Evolutionary conservation across 35 echinoderm and acorn worm genomes (phyloP).

Genomic region (Patiria miniata): DNA sequence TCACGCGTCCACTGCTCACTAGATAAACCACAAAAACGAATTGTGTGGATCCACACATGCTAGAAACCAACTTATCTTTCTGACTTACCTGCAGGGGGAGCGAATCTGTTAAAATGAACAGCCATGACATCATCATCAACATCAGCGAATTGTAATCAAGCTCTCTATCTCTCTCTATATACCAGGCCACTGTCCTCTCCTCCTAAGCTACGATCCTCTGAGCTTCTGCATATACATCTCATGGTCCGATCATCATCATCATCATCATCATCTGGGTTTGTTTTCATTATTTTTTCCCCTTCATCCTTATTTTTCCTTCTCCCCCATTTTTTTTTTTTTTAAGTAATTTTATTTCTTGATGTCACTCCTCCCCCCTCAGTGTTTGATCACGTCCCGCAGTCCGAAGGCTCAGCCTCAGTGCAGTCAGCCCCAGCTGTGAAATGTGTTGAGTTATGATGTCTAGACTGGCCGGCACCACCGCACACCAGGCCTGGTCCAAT

Average conservation of each 20-base stretch:
- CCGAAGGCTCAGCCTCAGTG: background rate
- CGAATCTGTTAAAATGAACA: background rate
- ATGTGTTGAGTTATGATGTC: slow-evolving; percentile 73
- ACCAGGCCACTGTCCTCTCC: background rate
- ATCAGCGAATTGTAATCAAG: slow-evolving; percentile 20
- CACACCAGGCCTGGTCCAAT: slow-evolving; percentile 55
- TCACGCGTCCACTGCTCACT: no score
- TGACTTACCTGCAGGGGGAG: slow-evolving; percentile 12
- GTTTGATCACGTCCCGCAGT: slow-evolving; percentile 24
- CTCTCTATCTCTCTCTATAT: no score
- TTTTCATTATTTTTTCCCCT: slow-evolving; percentile 14
- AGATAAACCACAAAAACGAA: no score
- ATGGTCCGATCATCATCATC: background rate
- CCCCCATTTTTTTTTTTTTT: no score
- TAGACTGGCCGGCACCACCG: slow-evolving; percentile 66
- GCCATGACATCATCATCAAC: slow-evolving; percentile 21
- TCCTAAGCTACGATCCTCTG: background rate
- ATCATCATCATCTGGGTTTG: slow-evolving; percentile 9
- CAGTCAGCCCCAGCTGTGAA: slow-evolving; percentile 61
- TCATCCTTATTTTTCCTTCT: background rate
- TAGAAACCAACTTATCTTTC: background rate
- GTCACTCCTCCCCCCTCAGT: background rate
- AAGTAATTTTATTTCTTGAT: no score
- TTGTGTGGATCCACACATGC: no score
- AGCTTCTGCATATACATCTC: slow-evolving; percentile 1